These are phyloP conservation scores for Laspeyria flexula DNA, from an alignment of 2,888 invertebrate genomes.

Conservation along the genomic window DNA sequence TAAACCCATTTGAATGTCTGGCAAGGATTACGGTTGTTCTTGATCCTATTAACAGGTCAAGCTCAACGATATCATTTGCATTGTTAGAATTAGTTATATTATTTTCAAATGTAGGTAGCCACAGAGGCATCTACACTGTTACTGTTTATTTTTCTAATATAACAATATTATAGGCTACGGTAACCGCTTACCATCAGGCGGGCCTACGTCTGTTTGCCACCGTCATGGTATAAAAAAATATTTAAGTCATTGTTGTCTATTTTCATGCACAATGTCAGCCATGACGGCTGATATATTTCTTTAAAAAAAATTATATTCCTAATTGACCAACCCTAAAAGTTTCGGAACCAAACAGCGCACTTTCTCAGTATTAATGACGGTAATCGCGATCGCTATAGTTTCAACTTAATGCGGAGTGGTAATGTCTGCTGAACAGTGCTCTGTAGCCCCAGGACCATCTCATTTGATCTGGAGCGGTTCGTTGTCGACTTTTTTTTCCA, in stretches of 20 bases:
- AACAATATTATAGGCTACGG: no score
- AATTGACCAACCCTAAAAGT: background rate
- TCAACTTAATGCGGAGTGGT: constrained; percentile 3
- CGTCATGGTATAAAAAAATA: no score
- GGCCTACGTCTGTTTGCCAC: no score
- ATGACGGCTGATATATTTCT: background rate
- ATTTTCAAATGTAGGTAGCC: no score
- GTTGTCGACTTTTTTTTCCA: constrained; percentile 51
- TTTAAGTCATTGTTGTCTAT: no score
- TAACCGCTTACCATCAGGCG: no score
- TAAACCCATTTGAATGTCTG: constrained; percentile 10
- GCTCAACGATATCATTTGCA: background rate
- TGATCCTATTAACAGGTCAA: constrained; percentile 12
- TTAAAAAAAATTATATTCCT: no score
- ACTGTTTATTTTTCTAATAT: no score
- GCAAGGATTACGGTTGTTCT: constrained; percentile 7
- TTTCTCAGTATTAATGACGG: constrained; percentile 1
- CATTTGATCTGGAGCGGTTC: constrained; percentile 79
- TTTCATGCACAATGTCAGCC: no score
- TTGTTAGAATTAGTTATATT: no score
- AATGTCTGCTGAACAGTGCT: constrained; percentile 39
- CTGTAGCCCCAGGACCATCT: constrained; percentile 57
- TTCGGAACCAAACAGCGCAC: background rate
- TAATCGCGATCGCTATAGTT: constrained; percentile 7
- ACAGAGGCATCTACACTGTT: no score